Evolutionary conservation across 2,888 invertebrate species (phyloP).

Genomic region (Andrena dorsata): DNA sequence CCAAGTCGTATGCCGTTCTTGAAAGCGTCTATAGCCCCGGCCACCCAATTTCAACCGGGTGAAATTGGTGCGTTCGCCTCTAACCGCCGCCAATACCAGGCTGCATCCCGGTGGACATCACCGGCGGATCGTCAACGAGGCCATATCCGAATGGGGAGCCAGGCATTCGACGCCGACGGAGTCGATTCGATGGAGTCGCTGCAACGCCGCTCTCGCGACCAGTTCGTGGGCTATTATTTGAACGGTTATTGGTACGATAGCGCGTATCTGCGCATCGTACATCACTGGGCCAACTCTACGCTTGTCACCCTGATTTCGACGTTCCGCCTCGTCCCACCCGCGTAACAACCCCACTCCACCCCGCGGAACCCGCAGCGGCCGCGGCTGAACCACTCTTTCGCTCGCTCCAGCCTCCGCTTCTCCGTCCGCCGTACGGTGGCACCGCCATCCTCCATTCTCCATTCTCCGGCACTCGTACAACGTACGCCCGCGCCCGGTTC

Average conservation of each 20-base stretch:
- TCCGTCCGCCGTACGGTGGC: constrained; percentile 31
- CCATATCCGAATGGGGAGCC: constrained; percentile 9
- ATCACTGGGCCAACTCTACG: constrained; percentile 81
- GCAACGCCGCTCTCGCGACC: constrained; percentile 59
- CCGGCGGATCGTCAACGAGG: constrained; percentile 21
- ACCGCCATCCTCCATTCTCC: constrained; percentile 28
- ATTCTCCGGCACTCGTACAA: constrained; percentile 60
- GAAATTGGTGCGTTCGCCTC: constrained; percentile 15
- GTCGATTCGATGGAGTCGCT: constrained; percentile 51
- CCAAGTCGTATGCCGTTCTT: constrained; percentile 71
- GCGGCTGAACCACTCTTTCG: constrained; percentile 37
- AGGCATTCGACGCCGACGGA: constrained; percentile 26
- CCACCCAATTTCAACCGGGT: constrained; percentile 40
- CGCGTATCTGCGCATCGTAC: constrained; percentile 81
- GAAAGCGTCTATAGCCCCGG: constrained; percentile 4
- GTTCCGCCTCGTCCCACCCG: constrained; percentile 31
- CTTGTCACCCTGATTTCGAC: constrained; percentile 79
- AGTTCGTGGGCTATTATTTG: constrained; percentile 80
- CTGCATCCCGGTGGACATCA: constrained; percentile 28
- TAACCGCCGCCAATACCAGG: constrained; percentile 17
- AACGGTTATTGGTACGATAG: constrained; percentile 83
- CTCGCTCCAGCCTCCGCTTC: not conserved
- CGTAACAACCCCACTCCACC: constrained; percentile 42
- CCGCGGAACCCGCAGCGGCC: not conserved
- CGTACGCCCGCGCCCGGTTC: constrained; percentile 55